Conservation (phyloP, 2,113 vertebrate species). For the Dinomys branickii region DNA sequence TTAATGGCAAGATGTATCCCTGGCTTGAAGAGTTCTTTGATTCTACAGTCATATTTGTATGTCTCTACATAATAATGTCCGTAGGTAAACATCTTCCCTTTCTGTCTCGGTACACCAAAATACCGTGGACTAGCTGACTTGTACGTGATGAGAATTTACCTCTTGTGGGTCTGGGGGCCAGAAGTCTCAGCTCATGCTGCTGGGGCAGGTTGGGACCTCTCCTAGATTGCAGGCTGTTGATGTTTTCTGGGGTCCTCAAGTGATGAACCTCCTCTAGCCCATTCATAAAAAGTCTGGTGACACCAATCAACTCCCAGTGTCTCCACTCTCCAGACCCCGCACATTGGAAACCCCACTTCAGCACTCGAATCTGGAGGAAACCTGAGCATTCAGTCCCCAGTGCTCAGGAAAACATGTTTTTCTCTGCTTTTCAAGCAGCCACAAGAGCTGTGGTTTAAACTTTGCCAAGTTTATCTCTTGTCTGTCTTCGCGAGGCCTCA, state of each 20-base stretch:
- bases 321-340: not conserved
- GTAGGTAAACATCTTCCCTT: not conserved
- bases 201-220: not conserved
- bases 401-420: not conserved
- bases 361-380: not conserved
- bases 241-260: not conserved
- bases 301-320: not conserved
- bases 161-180: not conserved
- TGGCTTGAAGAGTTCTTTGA: not conserved
- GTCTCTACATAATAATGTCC: not conserved
- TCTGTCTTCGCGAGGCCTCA: not conserved
- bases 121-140: not conserved
- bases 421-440: not conserved
- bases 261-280: not conserved
- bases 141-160: not conserved
- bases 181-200: not conserved
- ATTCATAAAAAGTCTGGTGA: not conserved
- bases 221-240: rapidly evolving
- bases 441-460: not conserved
- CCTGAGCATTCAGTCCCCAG: not conserved
- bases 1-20: not conserved
- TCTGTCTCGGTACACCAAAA: not conserved
- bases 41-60: not conserved
- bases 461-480: not conserved
- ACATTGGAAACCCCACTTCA: not conserved